Percentiles rank a stretch among this genome's conserved stretches.
Evolutionary conservation across 2,797 vertebrate genomes (phyloP).

Genomic region (Leuciscus waleckii): DNA sequence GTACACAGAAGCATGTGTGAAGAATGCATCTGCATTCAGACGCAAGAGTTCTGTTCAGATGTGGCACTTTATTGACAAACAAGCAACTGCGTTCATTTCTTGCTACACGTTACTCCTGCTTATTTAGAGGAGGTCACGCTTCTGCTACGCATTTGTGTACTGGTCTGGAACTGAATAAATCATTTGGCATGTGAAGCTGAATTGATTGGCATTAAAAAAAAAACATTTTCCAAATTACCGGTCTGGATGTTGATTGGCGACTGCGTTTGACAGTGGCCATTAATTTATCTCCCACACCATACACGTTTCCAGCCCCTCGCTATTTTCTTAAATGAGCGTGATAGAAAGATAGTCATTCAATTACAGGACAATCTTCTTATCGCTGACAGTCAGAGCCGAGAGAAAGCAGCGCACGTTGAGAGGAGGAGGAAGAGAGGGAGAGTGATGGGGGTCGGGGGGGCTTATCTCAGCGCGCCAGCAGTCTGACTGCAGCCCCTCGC

Average conservation of each 20-base stretch:
- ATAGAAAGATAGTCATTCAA: conserved; percentile 72
- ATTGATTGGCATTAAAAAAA: conserved; percentile 39
- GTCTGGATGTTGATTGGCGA: conserved; percentile 28
- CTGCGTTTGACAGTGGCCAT: conserved; percentile 6
- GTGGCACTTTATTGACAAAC: background rate
- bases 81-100: background rate
- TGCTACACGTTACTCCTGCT: background rate
- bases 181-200: background rate
- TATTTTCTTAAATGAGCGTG: conserved; percentile 46
- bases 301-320: conserved; percentile 23
- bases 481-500: conserved; percentile 84
- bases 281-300: conserved; percentile 39
- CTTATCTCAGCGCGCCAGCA: conserved; percentile 89
- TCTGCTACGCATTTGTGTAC: background rate
- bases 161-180: conserved; percentile 19
- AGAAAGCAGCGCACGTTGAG: conserved; percentile 6
- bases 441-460: conserved; percentile 71
- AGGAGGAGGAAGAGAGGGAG: conserved; percentile 25
- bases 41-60: background rate
- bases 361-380: conserved; percentile 89
- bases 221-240: conserved; percentile 13
- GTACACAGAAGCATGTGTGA: conserved; percentile 42
- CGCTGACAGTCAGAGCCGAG: conserved; percentile 84
- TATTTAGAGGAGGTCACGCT: conserved; percentile 2
- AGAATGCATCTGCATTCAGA: background rate